Percentiles rank a stretch among this genome's conserved stretches.
Evolutionary conservation across 2,888 invertebrate species (phyloP).

Genomic region (Lasius fuliginosus): DNA sequence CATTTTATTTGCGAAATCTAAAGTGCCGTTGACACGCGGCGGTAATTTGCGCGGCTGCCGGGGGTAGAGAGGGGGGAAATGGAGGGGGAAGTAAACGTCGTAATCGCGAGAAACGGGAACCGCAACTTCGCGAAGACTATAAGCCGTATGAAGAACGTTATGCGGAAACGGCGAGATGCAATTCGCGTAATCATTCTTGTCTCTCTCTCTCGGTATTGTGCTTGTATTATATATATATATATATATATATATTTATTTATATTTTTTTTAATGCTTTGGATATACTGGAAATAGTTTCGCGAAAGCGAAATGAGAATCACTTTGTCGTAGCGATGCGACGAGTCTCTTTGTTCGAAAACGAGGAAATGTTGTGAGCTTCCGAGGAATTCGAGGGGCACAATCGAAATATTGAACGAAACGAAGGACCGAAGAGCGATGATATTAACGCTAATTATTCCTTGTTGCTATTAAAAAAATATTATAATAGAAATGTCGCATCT

Average conservation of each 20-base stretch:
- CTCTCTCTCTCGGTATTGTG: not conserved
- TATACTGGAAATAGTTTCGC: not conserved
- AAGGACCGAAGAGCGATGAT: not conserved
- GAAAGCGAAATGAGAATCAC: not conserved
- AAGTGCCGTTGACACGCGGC: slow-evolving; percentile 35
- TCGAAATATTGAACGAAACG: not conserved
- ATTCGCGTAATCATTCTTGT: slow-evolving; percentile 18
- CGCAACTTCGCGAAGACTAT: slow-evolving; percentile 11
- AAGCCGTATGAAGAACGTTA: slow-evolving; percentile 25
- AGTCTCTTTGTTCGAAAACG: not conserved
- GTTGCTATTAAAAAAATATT: not conserved
- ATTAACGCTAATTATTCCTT: not conserved
- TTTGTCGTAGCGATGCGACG: not conserved
- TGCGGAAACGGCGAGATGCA: slow-evolving; percentile 27
- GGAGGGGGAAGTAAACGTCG: not conserved
- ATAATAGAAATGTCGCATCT: not conserved
- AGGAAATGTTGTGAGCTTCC: not conserved
- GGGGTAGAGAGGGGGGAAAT: not conserved
- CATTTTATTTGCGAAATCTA: slow-evolving; percentile 54
- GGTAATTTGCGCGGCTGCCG: slow-evolving; percentile 18
- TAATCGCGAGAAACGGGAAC: slow-evolving; percentile 44
- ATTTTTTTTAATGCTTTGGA: not conserved
- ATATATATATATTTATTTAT: not conserved
- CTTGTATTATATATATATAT: not conserved
- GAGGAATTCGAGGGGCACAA: not conserved